Evolutionary conservation across 2,888 invertebrate genomes (phyloP), one percentile per base, ranked within the genome.

Genomic region (Himalopsyche japonica): DNA sequence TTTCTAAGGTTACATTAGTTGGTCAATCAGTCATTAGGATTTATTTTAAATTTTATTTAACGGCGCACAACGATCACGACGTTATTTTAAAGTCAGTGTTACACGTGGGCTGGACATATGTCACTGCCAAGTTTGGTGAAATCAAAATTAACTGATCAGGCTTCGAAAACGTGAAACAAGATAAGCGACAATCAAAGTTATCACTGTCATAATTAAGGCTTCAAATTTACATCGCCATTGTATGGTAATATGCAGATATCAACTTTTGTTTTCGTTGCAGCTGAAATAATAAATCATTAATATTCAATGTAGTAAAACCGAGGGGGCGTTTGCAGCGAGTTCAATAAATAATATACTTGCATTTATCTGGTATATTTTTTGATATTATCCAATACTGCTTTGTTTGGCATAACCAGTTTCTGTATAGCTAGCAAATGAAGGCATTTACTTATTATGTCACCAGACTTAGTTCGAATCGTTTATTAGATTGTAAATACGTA

Each of bases 221-320:
- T 70, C 15, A 15, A 12, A 70, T 70, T 70, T 80, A 83, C 32
- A 80, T 81, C 47, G 57, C 64, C 83, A 83, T 83, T 83, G 83
- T 83, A 80, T 80, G 83, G 34, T 83, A 83, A 83, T 83, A 81
- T n/a, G 77, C 77, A 83, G 27, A 77, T 77, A 57, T 78, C 79
- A 49, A 83, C 83, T 83, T 83, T 83, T 83, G 83, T 49, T 81
- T 83, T 83, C 83, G 43, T 34, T 76, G 30, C 70, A 70, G 83
- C 48, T 48, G 57, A 82, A 20, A 70, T 70, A 70, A 27, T 70
- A 70, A 70, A 15, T 70, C 70, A 70, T 70, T 70, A 70, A 57
- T 57, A 57, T 57, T 5, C n/a, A 30, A 70, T 70, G 24, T 24
- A 70, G 27, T 70, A 70, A 70, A 70, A 70, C 30, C 49, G 24